These are phyloP conservation scores for Marasmarcha lunaedactyla DNA, from an alignment of 2,888 invertebrate genomes.

Conservation along the genomic window DNA sequence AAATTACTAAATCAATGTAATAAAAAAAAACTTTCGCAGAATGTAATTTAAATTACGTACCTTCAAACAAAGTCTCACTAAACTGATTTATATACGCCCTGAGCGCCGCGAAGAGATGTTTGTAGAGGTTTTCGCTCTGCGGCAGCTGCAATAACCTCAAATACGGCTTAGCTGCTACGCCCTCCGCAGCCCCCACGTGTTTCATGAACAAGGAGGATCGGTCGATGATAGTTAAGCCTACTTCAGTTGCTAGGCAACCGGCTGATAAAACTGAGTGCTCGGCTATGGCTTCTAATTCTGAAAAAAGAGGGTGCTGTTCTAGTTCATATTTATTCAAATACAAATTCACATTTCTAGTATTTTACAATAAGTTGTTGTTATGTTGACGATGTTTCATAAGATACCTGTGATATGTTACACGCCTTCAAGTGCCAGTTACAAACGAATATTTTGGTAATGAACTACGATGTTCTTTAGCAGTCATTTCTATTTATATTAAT, in stretches of 20 bases:
- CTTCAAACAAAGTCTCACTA: conserved; percentile 85
- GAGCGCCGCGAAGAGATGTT: conserved; percentile 92
- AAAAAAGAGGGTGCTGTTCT: conserved; percentile 3
- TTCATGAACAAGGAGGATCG: conserved; percentile 87
- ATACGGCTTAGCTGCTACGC: conserved; percentile 87
- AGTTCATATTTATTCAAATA: not conserved
- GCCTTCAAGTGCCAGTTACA: no score
- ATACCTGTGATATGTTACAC: no score
- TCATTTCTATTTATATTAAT: no score
- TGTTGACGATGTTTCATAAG: no score
- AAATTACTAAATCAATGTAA: no score
- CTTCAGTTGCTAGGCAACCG: conserved; percentile 83
- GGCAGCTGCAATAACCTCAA: conserved; percentile 88
- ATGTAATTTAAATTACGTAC: conserved; percentile 44
- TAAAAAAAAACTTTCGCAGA: no score
- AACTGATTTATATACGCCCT: conserved; percentile 93
- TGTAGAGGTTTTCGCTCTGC: conserved; percentile 90
- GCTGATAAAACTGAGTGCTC: conserved; percentile 54
- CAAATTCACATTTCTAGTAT: not conserved
- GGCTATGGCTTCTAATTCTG: conserved; percentile 53
- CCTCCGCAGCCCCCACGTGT: conserved; percentile 83
- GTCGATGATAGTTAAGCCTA: conserved; percentile 89
- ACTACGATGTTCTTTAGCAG: no score
- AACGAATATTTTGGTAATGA: no score
- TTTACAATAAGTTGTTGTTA: no score